These are phyloP conservation scores for Ptilonorhynchus violaceus DNA, from an alignment of 2,113 vertebrate species.

Conservation along the genomic window DNA sequence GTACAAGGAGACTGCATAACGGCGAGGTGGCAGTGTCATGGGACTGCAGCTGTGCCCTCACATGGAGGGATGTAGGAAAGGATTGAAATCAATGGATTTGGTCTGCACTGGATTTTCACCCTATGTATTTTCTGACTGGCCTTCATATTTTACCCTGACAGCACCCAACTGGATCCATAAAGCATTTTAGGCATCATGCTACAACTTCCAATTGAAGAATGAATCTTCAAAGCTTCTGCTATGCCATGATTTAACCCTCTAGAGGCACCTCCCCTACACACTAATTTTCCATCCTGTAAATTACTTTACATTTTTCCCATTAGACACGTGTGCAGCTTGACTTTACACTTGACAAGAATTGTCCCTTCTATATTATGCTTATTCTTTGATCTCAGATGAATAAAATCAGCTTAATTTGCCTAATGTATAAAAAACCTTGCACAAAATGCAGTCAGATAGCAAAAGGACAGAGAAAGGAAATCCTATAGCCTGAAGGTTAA, in stretches of 20 bases:
- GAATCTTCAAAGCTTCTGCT: neutral
- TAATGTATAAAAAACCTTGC: neutral
- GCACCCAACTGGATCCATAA: neutral
- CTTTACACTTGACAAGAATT: neutral
- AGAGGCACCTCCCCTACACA: neutral
- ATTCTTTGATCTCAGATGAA: conserved; percentile 2
- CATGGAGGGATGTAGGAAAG: neutral
- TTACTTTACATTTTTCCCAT: neutral
- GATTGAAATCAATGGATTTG: neutral
- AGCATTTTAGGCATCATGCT: neutral
- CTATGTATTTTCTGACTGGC: neutral
- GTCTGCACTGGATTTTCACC: neutral
- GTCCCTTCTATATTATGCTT: neutral
- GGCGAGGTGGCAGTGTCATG: neutral
- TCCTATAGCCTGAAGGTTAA: neutral
- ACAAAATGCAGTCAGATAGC: neutral
- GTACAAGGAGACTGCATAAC: neutral
- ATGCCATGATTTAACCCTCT: neutral
- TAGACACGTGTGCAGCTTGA: neutral
- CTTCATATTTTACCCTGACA: neutral
- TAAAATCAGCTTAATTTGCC: neutral
- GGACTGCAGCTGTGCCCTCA: neutral
- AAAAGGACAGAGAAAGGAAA: neutral
- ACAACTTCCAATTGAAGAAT: neutral
- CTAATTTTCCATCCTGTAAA: neutral